Percentiles rank a stretch among this genome's conserved stretches.
These are phyloP conservation scores for Dryococelus australis DNA, from an alignment of 2,888 invertebrate species.

Conservation along the genomic window DNA sequence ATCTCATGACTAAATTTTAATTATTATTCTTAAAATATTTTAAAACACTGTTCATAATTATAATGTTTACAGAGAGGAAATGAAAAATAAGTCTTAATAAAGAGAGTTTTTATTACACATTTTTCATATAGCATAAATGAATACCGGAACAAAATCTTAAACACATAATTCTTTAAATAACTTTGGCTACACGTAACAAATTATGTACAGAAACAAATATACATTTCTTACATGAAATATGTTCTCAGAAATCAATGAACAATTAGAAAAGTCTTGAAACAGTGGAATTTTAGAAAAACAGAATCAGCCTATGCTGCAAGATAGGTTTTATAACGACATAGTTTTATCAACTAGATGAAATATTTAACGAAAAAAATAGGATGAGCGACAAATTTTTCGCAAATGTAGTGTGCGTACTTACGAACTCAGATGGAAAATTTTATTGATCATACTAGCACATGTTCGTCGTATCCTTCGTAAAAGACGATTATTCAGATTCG, in stretches of 20 bases:
- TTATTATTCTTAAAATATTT: no score
- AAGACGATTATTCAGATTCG: background rate
- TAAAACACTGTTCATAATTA: no score
- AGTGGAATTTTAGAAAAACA: background rate
- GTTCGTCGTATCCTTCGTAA: no score
- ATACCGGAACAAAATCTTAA: conserved; percentile 20
- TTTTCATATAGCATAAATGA: background rate
- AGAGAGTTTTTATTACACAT: background rate
- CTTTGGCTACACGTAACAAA: conserved; percentile 40
- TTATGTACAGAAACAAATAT: conserved; percentile 40
- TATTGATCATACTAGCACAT: no score
- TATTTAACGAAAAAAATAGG: background rate
- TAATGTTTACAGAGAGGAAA: background rate
- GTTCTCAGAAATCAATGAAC: background rate
- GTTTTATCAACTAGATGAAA: background rate
- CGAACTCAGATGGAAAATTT: no score
- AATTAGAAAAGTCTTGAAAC: background rate
- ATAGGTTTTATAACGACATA: no score
- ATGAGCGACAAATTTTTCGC: background rate
- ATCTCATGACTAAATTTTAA: no score
- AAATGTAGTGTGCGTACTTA: no score
- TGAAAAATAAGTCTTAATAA: background rate
- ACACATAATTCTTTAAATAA: conserved; percentile 30
- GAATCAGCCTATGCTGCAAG: no score
- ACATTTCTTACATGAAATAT: conserved; percentile 40